Conservation (phyloP, 2,113 vertebrate genomes). For the Jaculus jaculus region DNA sequence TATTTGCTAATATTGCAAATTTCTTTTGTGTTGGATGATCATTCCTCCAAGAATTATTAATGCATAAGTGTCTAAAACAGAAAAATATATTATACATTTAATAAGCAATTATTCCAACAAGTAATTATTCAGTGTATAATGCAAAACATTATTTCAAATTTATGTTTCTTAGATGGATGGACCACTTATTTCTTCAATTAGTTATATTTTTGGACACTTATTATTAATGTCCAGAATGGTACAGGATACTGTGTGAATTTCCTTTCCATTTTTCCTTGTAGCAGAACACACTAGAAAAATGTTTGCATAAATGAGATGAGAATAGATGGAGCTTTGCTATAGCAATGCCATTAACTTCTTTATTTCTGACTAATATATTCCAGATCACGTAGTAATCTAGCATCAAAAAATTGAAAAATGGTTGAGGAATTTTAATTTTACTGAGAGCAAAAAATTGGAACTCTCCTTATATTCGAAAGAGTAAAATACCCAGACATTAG, state of each 20-base stretch:
- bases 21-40: neutral
- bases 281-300: neutral
- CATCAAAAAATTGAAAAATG: neutral
- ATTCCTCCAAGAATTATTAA: slow-evolving; percentile 20
- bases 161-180: neutral
- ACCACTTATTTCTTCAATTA: neutral
- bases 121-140: slow-evolving; percentile 9
- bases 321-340: neutral
- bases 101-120: neutral
- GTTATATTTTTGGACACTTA: neutral
- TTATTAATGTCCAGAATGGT: neutral
- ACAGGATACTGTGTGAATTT: slow-evolving; percentile 23
- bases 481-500: neutral
- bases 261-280: slow-evolving; percentile 21
- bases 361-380: neutral
- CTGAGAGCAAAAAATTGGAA: neutral
- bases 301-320: neutral
- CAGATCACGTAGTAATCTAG: neutral
- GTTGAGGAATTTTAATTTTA: slow-evolving; percentile 10
- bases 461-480: neutral
- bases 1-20: slow-evolving; percentile 1
- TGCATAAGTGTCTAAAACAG: neutral
- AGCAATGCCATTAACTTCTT: neutral
- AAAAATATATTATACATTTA: neutral
- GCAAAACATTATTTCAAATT: neutral